These are phyloP conservation scores for Actenoides lindsayi DNA, from an alignment of 2,113 vertebrate species.

Conservation along the genomic window DNA sequence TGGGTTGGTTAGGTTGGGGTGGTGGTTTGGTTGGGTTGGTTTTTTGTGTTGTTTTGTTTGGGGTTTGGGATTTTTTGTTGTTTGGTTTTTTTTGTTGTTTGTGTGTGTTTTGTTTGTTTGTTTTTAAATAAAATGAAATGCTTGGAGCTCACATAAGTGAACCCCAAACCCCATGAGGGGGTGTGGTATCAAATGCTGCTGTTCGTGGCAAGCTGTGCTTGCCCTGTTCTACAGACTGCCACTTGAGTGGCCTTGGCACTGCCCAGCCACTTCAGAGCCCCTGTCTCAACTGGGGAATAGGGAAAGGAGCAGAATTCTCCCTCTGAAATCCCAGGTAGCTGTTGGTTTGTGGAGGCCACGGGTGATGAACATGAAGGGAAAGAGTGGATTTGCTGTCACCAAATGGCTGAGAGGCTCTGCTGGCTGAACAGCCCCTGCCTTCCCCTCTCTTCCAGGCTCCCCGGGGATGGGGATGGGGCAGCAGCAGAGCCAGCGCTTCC, in stretches of 20 bases:
- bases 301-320: not conserved
- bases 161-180: not conserved
- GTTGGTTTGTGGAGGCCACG: not conserved
- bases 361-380: not conserved
- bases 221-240: not conserved
- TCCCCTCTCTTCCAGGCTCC: not conserved
- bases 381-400: not conserved
- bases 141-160: not conserved
- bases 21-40: too few species aligned
- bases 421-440: not conserved
- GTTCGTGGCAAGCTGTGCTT: too few species aligned
- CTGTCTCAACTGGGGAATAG: accelerated
- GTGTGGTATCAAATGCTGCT: not conserved
- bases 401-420: not conserved
- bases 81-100: not conserved
- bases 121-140: not conserved
- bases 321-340: not conserved
- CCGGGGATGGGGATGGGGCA: too few species aligned
- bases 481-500: not conserved
- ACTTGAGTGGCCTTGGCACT: accelerated
- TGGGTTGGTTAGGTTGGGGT: too few species aligned
- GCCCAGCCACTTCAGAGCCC: not conserved
- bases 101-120: too few species aligned
- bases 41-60: too few species aligned
- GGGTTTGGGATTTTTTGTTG: not conserved